phyloP scores from a whole-genome alignment of 30 jellyfish, hydroid and myxozoan genomes.

The Clytia hemisphaerica region DNA sequence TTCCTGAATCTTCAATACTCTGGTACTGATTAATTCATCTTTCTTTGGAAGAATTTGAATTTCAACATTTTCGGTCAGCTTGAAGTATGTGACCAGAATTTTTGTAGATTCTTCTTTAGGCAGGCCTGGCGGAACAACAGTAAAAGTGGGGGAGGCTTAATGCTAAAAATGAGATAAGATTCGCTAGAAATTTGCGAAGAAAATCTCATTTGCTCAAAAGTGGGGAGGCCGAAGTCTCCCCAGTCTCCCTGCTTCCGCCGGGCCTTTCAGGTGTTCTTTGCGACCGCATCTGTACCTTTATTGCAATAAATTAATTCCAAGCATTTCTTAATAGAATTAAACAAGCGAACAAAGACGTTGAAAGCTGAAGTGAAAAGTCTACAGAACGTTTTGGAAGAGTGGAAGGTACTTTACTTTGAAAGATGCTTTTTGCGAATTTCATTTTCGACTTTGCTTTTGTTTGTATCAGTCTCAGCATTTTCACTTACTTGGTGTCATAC shows the following conservation, averaged over 20 bases:
- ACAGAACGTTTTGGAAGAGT: conserved; percentile 47
- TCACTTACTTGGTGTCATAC: no score
- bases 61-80: no score
- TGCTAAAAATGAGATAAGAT: no score
- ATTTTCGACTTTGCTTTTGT: neutral
- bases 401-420: conserved; percentile 82
- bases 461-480: no score
- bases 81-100: no score
- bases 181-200: no score
- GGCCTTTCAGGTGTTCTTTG: no score
- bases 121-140: no score
- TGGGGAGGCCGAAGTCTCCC: neutral
- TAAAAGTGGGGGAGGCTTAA: no score
- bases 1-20: neutral
- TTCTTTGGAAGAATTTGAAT: no score
- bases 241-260: no score
- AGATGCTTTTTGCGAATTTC: neutral
- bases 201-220: neutral
- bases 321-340: conserved; percentile 35
- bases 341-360: conserved; percentile 15
- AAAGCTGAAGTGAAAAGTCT: conserved; percentile 25
- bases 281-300: neutral
- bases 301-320: neutral
- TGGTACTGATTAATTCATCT: neutral
- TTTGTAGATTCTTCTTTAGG: no score